A percentile compares a stretch with the other conserved stretches of the same genome.
Evolutionary conservation across 2,113 vertebrate species (phyloP).

Genomic region (Pipra filicauda): DNA sequence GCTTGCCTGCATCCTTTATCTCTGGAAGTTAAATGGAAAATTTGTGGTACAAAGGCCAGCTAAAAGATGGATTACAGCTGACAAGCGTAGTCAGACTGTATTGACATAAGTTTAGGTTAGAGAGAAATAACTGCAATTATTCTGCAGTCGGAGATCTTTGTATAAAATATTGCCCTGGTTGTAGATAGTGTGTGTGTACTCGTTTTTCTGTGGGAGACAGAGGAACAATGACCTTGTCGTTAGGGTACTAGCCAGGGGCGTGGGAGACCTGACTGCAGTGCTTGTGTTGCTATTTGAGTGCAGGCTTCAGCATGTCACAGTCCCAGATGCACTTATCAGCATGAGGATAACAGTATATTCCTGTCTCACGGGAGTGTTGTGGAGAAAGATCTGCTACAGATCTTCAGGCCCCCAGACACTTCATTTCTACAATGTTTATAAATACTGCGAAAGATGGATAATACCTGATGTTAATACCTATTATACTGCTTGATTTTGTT

Average conservation of each 20-base stretch:
- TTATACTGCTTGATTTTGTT: neutral
- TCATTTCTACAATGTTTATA: neutral
- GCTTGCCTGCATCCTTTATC: neutral
- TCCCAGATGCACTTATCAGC: conserved; percentile 38
- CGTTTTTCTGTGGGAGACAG: conserved; percentile 25
- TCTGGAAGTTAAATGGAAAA: conserved; percentile 4
- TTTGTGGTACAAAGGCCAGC: neutral
- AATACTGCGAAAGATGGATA: neutral
- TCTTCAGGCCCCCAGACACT: neutral
- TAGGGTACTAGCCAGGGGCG: conserved; percentile 33
- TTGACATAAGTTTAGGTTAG: conserved; percentile 62
- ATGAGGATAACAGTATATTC: neutral
- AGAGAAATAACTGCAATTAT: conserved; percentile 54
- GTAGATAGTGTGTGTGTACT: conserved; percentile 35
- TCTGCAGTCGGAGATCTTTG: conserved; percentile 20
- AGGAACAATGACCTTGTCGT: conserved; percentile 43
- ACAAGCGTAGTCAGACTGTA: conserved; percentile 36
- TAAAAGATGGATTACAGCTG: conserved; percentile 61
- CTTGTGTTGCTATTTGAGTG: conserved; percentile 3
- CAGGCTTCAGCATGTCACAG: neutral
- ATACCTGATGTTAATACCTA: neutral
- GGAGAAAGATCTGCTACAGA: neutral
- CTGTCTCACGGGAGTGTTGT: neutral
- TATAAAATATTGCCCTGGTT: conserved; percentile 46
- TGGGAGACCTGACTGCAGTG: conserved; percentile 49